phyloP scores from a whole-genome alignment of 2,113 vertebrate genomes.

The Synchiropus splendidus region DNA sequence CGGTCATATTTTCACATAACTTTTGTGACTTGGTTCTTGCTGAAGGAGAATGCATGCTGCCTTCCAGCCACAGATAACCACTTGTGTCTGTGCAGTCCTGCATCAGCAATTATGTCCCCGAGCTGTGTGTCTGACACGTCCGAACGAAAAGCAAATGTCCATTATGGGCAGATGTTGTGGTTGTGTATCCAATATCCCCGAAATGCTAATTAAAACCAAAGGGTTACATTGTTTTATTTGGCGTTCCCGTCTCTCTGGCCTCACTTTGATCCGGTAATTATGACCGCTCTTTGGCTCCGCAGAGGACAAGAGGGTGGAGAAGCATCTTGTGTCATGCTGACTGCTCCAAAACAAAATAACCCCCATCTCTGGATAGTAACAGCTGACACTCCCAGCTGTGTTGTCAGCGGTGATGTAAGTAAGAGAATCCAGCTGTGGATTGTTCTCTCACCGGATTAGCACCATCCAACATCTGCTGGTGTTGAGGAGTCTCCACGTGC shows the following conservation, averaged over 20 bases:
- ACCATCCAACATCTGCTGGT: conserved; percentile 43
- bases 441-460: conserved; percentile 21
- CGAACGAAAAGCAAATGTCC: conserved; percentile 16
- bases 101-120: too few species aligned
- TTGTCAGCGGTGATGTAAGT: conserved; percentile 55
- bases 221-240: conserved; percentile 53
- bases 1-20: too few species aligned
- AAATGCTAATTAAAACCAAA: conserved; percentile 47
- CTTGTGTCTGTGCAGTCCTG: too few species aligned
- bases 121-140: too few species aligned
- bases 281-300: conserved; percentile 50
- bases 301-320: conserved; percentile 25
- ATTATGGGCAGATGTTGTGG: conserved; percentile 51
- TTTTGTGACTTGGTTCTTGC: too few species aligned
- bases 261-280: conserved; percentile 59
- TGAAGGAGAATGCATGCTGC: too few species aligned
- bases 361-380: conserved; percentile 36
- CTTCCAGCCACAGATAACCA: too few species aligned
- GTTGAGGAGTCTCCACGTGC: conserved; percentile 12
- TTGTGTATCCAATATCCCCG: conserved; percentile 30
- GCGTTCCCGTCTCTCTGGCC: conserved; percentile 25
- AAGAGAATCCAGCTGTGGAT: conserved; percentile 52
- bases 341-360: conserved; percentile 51
- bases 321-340: conserved; percentile 51
- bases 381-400: conserved; percentile 58